Evolutionary conservation across 2,888 invertebrate species (phyloP).

Genomic region (Apoda limacodes): DNA sequence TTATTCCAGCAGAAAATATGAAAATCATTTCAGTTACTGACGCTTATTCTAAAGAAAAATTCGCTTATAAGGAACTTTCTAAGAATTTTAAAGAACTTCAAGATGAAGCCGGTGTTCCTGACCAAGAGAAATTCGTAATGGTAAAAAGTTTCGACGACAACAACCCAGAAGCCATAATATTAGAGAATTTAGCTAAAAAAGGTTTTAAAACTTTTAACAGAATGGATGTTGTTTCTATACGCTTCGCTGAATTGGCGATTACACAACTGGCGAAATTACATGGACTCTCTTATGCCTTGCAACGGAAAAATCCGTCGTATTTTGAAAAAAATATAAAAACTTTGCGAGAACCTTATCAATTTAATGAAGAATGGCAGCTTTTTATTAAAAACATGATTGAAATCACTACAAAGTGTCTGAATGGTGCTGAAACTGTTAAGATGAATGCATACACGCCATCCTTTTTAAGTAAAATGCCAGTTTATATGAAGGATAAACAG

Average conservation of each 20-base stretch:
- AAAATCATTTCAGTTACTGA: constrained; percentile 28
- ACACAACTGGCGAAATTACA: constrained; percentile 42
- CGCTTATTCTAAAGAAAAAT: constrained; percentile 31
- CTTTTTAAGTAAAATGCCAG: background rate
- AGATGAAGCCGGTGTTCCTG: constrained; percentile 27
- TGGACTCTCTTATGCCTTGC: constrained; percentile 30
- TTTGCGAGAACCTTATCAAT: background rate
- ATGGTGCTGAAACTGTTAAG: background rate
- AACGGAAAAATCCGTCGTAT: constrained; percentile 29
- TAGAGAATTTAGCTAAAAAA: constrained; percentile 32
- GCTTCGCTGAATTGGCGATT: constrained; percentile 32
- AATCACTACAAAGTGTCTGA: background rate
- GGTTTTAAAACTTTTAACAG: constrained; percentile 30
- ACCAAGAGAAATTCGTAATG: constrained; percentile 28
- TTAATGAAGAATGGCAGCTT: constrained; percentile 7
- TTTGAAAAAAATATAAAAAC: constrained; percentile 22
- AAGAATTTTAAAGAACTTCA: constrained; percentile 30
- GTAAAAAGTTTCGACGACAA: constrained; percentile 28
- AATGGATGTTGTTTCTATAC: constrained; percentile 29
- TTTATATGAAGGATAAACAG: background rate
- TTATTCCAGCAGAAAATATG: constrained; percentile 23
- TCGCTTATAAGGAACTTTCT: constrained; percentile 31
- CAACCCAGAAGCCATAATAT: constrained; percentile 28
- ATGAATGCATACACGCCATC: constrained; percentile 1
- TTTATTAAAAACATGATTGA: constrained; percentile 4